Conservation (phyloP, 2,888 invertebrate species). For the Habroteleia sp. region DNA sequence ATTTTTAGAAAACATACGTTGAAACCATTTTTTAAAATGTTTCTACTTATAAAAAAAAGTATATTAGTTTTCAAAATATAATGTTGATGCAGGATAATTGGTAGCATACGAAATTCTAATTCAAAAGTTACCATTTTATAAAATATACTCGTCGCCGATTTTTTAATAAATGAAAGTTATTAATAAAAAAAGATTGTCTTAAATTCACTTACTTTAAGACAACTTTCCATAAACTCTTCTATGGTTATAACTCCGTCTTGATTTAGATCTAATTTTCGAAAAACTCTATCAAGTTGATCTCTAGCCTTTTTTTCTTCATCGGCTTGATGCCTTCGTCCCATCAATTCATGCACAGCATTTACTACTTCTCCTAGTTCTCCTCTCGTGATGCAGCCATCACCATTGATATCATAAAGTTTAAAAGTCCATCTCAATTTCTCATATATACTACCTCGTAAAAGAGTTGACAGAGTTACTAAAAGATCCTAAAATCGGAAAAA, state of each 20-base stretch:
- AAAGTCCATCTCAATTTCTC: constrained; percentile 98
- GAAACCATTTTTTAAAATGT: no score
- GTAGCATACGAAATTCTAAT: no score
- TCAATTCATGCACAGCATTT: constrained; percentile 94
- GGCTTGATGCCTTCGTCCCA: constrained; percentile 89
- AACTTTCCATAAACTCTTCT: constrained; percentile 97
- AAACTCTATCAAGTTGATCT: constrained; percentile 93
- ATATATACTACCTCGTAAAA: constrained; percentile 95
- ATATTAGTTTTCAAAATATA: no score
- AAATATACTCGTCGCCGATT: no score
- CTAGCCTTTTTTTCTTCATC: constrained; percentile 92
- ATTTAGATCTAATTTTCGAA: constrained; percentile 94
- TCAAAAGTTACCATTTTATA: no score
- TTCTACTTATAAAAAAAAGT: no score
- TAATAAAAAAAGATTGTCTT: background rate
- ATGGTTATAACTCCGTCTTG: constrained; percentile 97
- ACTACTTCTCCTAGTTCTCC: constrained; percentile 94
- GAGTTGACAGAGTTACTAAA: constrained; percentile 94
- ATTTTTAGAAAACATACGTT: no score
- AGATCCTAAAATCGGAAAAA: constrained; percentile 91
- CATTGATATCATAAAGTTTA: constrained; percentile 96
- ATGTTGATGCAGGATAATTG: no score
- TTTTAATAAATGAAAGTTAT: no score
- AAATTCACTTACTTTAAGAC: constrained; percentile 87
- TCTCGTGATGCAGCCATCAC: constrained; percentile 96